Evolutionary conservation across 1,140 invertebrate species (phyloP).

Genomic region (Ceratoteleas bidentatus): DNA sequence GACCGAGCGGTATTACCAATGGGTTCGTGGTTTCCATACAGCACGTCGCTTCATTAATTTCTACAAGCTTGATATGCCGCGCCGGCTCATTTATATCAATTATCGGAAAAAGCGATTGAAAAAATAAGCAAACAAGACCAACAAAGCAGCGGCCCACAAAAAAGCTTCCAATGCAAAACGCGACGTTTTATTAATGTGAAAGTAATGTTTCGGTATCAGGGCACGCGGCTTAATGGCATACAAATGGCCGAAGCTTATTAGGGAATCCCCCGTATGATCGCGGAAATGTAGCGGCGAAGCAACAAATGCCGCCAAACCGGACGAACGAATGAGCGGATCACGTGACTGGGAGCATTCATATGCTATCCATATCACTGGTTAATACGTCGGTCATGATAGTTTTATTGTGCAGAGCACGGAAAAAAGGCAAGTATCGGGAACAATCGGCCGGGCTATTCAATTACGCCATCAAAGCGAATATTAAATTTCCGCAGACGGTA

Average conservation of each 20-base stretch:
- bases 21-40: too few relatives aligned
- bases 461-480: conserved; percentile 16
- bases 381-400: conserved; percentile 23
- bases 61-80: too few relatives aligned
- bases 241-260: conserved; percentile 13
- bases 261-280: background rate
- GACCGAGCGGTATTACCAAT: too few relatives aligned
- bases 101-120: too few relatives aligned
- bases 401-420: conserved; percentile 21
- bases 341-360: conserved; percentile 31
- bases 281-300: background rate
- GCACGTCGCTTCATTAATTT: too few relatives aligned
- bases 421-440: conserved; percentile 8
- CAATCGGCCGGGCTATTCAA: conserved; percentile 14
- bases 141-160: background rate
- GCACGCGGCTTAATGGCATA: conserved; percentile 14
- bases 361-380: conserved; percentile 17
- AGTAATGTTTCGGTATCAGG: conserved; percentile 12
- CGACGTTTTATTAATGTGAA: conserved; percentile 11
- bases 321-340: background rate
- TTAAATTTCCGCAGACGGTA: background rate
- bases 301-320: background rate
- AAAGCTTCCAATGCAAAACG: conserved; percentile 10
- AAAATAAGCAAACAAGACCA: background rate
- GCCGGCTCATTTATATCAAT: too few relatives aligned